Evolutionary conservation across 2,113 vertebrate species (phyloP), one percentile per base, ranked within the genome.

Genomic region (Neogobius melanostomus): DNA sequence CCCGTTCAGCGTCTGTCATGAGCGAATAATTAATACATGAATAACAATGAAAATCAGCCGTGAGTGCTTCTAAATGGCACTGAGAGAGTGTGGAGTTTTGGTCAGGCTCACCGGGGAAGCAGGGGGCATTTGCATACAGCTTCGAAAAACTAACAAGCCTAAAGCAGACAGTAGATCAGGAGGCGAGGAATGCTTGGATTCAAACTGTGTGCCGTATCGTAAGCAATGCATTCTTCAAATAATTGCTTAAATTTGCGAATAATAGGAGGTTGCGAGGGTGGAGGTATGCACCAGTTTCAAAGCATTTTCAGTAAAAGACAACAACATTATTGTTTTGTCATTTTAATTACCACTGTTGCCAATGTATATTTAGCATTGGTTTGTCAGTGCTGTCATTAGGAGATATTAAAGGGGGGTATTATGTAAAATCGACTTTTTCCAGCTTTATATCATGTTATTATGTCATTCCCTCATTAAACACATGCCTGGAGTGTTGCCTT

Each of bases 21-120:
- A 88, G 76, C 65, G 87, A 90, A 91, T 91, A 92, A 91, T 91
- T 91, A 91, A 91, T 91, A 88, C 86, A 92, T 88, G 90, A 88
- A 90, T 91, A 90, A 90, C 85, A 91, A 91, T 90, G 88, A 90
- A 87, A 90, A 90, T 85, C 83, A 88, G 73, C 76, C 79, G 71
- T 76, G 81, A 86, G 72, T 76, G 12, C 60, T 72, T 75, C 75
- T 87, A 87, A 87, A 87, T 77, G 76, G 74, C 80, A 74, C 3
- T 12, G 67, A 72, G 81, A 74, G 78, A 75, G 68, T 52, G 65
- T 76, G 44, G n/a, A 48, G 62, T 64, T 79, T 69, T 46, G 52
- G 52, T 51, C 60, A 11, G 11, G 51, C 76, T 76, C 77, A 45
- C 15, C 48, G n/a, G 65, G 48, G 63, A 63, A 42, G 42, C 36